A percentile compares a stretch with the other conserved stretches of the same genome.
phyloP scores from a whole-genome alignment of 2,113 vertebrate genomes.

The Vicugna pacos region DNA sequence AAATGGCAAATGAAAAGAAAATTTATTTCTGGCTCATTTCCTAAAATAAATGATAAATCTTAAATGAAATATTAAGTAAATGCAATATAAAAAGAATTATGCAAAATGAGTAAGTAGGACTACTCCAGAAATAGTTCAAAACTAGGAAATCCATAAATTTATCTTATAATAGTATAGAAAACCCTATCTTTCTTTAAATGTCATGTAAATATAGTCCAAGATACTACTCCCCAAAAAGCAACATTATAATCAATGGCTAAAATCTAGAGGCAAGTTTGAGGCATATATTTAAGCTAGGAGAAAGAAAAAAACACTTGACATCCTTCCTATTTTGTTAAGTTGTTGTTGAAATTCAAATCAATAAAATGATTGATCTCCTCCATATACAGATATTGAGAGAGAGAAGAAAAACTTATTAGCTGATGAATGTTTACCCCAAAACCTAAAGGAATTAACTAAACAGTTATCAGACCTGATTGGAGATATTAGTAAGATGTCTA shows the following conservation, averaged over 20 bases:
- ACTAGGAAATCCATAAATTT: neutral
- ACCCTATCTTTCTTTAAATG: neutral
- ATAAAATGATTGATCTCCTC: neutral
- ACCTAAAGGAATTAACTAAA: neutral
- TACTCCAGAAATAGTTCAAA: neutral
- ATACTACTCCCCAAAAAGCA: neutral
- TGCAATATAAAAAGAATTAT: neutral
- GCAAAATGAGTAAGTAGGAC: neutral
- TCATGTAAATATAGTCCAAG: neutral
- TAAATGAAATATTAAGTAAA: neutral
- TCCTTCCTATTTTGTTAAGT: neutral
- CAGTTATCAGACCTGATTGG: neutral
- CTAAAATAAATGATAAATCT: neutral
- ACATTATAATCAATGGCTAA: neutral
- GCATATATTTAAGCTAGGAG: neutral
- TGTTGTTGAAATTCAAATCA: neutral
- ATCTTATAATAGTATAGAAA: neutral
- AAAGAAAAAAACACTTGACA: neutral
- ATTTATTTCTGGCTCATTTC: neutral
- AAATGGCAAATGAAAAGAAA: neutral
- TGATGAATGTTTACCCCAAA: neutral
- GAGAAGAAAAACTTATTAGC: neutral
- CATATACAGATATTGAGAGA: neutral
- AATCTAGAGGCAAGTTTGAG: neutral
- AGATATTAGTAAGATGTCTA: neutral